Evolutionary conservation across 2,888 invertebrate genomes (phyloP), one percentile per base, ranked within the genome.

Genomic region (Dione juno): DNA sequence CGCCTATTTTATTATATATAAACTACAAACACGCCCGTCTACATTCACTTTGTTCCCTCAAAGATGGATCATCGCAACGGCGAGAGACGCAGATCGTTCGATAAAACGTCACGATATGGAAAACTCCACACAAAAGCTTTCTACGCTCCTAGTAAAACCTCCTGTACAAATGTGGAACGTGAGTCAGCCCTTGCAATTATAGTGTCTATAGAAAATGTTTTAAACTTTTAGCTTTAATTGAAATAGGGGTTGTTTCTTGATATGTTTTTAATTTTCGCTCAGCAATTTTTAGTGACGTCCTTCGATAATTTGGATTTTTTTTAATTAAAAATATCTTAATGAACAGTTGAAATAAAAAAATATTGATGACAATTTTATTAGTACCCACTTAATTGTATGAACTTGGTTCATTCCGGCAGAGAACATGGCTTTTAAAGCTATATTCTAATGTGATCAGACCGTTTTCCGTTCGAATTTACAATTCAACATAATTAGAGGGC

Each of bases 31-130:
- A 58, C 77, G 87, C 86, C 48, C 83, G 87, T 88, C 71, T 87
- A 76, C 67, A 1, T 28, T 3, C 1, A 45, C 75, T 72, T 59
- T 64, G 76, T 79, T 80, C 84, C 85, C 86, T 85, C 80, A 77
- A 89, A 91, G 90, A 91, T 88, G 90, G 90, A 92, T 92, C 91
- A 89, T 89, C 84, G 87, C 83, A 82, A 80, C 86, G 82, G 78
- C 81, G 84, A 88, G 86, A 87, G 85, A 83, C 77, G 80, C 78
- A 80, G 83, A 84, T 82, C 82, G 81, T 80, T 85, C 88, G 89
- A 89, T 89, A 89, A 86, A 84, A 81, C 81, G 82, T 75, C 79
- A 82, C 85, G 89, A 91, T 91, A 92, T 89, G 89, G 88, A 89
- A 82, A 88, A 88, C 83, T 81, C 78, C 80, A 84, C 83, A 82